Evolutionary conservation across 2,888 invertebrate species (phyloP), one percentile per base, ranked within the genome.

Genomic region (Sclerodermus sp.): DNA sequence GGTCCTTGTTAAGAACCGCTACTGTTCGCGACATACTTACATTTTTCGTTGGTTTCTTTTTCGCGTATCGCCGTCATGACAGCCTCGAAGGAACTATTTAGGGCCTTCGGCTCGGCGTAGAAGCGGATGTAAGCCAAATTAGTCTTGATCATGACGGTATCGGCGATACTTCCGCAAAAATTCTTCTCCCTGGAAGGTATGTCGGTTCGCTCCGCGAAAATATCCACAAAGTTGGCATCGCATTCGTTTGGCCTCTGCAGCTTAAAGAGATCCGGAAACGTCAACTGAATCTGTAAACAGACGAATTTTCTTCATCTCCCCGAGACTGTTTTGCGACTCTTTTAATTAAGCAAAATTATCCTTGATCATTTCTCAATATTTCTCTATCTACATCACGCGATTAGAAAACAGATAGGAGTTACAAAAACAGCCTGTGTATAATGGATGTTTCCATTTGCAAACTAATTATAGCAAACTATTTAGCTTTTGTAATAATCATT

Each of bases 101-200:
- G 77, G 12, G 84, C 83, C 18, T 82, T 82, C 29, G 82, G 80
- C 54, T 86, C 85, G 0, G 88, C 85, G 58, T 85, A 87, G 75
- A 87, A 92, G 47, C 93, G 82, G 16, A 94, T 82, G 67, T 89
- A 86, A 77, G 93, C 84, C 12, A 86, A 79, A 73, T 89, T 88
- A 2, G 84, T 82, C 5, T 81, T 81, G 1, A 90, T 87, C 29
- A 82, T 81, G 13, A 91, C 85, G 1, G 88, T 81, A 63, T 93
- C 93, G 0, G 93, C 91, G 17, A 92, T 88, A 4, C 92, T 91
- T 0, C 93, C 93, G 71, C 94, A 94, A 78, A 91, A 93, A 74
- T 87, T 86, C 60, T 85, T 87, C 47, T 86, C 68, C 53, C 84
- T 79, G 47, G 82, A 80, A 42, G 83, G 81, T 66, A 87, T 80